Conservation (phyloP, 2,113 vertebrate genomes). For the Plecturocebus donacophilus region DNA sequence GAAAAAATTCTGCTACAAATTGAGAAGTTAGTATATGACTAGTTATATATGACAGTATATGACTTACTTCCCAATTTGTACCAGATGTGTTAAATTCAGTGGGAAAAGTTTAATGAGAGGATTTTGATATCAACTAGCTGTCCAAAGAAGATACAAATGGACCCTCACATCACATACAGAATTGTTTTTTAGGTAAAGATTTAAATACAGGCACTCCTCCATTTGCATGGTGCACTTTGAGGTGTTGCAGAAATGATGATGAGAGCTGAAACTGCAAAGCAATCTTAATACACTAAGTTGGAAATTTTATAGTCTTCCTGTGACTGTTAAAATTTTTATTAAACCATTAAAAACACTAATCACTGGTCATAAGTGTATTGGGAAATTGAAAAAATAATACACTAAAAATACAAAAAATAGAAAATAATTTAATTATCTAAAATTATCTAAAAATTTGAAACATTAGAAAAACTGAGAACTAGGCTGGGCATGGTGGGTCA, state of each 20-base stretch:
- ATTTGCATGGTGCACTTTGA: background rate
- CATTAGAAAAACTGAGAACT: background rate
- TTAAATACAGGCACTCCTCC: background rate
- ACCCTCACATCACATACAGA: background rate
- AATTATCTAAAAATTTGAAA: background rate
- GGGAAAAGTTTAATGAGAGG: background rate
- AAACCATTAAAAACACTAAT: background rate
- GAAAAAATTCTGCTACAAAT: background rate
- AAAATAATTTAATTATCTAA: background rate
- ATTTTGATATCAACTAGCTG: background rate
- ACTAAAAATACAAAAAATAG: background rate
- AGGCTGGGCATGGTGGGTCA: too few species aligned
- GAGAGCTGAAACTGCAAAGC: background rate
- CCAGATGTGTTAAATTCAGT: background rate
- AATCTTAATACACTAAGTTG: background rate
- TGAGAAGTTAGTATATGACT: background rate
- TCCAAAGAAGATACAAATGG: background rate
- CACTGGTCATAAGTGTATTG: background rate
- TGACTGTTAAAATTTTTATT: background rate
- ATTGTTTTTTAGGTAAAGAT: background rate
- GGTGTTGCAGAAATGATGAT: background rate
- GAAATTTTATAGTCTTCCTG: background rate
- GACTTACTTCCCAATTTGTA: too few species aligned
- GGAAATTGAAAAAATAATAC: background rate
- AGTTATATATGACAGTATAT: background rate